Percentiles rank a stretch among this genome's conserved stretches.
Conservation (phyloP, 2,797 vertebrate species). For the Poecile montanus region DNA sequence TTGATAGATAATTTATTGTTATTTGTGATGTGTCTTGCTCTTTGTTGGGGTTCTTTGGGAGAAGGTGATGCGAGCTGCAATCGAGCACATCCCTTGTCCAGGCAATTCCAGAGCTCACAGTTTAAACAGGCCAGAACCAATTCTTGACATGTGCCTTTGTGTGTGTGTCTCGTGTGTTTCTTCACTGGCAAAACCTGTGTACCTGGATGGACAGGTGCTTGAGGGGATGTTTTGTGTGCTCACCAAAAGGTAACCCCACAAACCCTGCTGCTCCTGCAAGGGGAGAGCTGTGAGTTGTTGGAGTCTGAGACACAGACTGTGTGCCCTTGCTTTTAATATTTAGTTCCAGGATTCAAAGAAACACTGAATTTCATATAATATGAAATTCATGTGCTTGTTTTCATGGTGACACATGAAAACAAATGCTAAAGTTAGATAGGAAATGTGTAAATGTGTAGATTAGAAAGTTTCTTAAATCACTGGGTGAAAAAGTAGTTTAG, state of each 20-base stretch:
- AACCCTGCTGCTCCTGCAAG: background rate
- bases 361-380: too few species aligned
- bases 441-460: too few species aligned
- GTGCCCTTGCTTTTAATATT: too few species aligned
- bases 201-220: background rate
- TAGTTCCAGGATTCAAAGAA: too few species aligned
- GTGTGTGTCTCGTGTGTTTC: background rate
- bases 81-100: background rate
- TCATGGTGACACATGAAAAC: too few species aligned
- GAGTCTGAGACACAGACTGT: too few species aligned
- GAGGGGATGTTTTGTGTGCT: background rate
- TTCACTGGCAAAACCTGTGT: background rate
- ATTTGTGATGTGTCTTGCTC: background rate
- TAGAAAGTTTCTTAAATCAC: too few species aligned
- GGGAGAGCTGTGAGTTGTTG: background rate
- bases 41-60: background rate
- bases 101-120: background rate
- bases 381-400: too few species aligned
- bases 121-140: background rate
- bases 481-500: too few species aligned
- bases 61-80: background rate
- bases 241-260: background rate
- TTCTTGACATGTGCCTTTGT: fast-evolving
- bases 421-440: too few species aligned
- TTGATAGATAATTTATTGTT: background rate